A percentile compares a stretch with the other conserved stretches of the same genome.
Conservation (phyloP, 92 coral and sea anemone genomes). For the Phenganax stokvisi region DNA sequence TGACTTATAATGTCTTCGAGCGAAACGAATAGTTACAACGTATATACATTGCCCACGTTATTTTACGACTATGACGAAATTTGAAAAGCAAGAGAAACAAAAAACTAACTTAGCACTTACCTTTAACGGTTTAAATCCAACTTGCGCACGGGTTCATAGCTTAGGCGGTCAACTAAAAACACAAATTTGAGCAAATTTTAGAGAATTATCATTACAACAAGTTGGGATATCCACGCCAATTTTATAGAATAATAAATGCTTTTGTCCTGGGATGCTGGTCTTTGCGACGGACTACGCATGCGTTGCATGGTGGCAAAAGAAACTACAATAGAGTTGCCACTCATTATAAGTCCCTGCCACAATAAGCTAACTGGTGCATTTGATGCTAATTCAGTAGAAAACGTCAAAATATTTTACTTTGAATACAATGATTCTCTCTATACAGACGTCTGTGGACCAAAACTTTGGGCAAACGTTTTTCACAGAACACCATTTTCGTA, state of each 20-base stretch:
- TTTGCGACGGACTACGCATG: conserved; percentile 5
- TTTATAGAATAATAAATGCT: conserved; percentile 33
- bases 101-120: neutral
- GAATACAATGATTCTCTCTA: neutral
- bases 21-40: neutral
- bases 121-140: neutral
- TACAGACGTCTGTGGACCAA: neutral
- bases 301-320: conserved; percentile 34
- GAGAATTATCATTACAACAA: neutral
- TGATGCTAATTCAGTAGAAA: conserved; percentile 14
- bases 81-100: neutral
- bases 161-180: neutral
- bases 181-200: neutral
- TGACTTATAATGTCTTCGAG: neutral
- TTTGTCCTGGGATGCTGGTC: conserved; percentile 36
- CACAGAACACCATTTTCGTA: neutral
- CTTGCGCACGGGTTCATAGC: neutral
- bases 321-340: neutral
- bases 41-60: neutral
- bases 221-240: neutral
- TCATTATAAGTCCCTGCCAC: neutral
- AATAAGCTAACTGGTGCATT: conserved; percentile 18
- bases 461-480: too few relatives aligned
- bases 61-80: conserved; percentile 12
- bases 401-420: conserved; percentile 20